Evolutionary conservation across 2,888 invertebrate genomes (phyloP).

Genomic region (Antheraea yamamai): DNA sequence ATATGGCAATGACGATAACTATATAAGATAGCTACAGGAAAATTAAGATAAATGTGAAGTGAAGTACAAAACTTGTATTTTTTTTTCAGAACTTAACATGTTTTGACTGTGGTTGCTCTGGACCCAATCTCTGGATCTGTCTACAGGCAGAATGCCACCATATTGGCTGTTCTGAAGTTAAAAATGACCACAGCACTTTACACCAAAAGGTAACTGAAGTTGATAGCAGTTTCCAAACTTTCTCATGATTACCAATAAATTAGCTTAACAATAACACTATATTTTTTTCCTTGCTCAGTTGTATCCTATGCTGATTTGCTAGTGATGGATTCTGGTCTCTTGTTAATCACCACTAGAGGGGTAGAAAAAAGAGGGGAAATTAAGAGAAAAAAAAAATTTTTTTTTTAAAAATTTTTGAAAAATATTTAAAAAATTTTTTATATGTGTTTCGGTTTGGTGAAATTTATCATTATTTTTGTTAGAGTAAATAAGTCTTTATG

Average conservation of each 20-base stretch:
- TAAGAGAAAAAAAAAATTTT: too few species aligned
- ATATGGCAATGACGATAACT: not conserved
- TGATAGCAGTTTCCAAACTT: too few species aligned
- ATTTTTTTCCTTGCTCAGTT: too few species aligned
- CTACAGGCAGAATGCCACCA: conserved; percentile 89
- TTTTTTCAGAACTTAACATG: conserved; percentile 81
- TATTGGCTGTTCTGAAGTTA: conserved; percentile 92
- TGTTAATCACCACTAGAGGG: too few species aligned
- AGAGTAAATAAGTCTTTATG: too few species aligned
- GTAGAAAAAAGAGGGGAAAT: too few species aligned
- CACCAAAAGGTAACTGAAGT: conserved; percentile 86
- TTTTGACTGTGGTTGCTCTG: conserved; percentile 87
- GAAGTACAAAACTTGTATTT: not conserved
- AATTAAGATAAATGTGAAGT: not conserved
- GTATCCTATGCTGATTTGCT: not conserved
- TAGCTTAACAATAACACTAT: too few species aligned
- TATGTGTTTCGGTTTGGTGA: too few species aligned
- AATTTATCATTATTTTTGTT: too few species aligned
- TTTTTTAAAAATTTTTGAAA: too few species aligned
- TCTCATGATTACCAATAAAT: too few species aligned
- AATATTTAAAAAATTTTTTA: too few species aligned
- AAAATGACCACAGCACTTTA: conserved; percentile 90
- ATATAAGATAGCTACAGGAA: not conserved
- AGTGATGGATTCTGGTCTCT: not conserved
- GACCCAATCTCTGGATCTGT: conserved; percentile 94